A percentile compares a stretch with the other conserved stretches of the same genome.
phyloP scores from a whole-genome alignment of 92 coral and sea anemone genomes.

The Epizoanthus fatuus region DNA sequence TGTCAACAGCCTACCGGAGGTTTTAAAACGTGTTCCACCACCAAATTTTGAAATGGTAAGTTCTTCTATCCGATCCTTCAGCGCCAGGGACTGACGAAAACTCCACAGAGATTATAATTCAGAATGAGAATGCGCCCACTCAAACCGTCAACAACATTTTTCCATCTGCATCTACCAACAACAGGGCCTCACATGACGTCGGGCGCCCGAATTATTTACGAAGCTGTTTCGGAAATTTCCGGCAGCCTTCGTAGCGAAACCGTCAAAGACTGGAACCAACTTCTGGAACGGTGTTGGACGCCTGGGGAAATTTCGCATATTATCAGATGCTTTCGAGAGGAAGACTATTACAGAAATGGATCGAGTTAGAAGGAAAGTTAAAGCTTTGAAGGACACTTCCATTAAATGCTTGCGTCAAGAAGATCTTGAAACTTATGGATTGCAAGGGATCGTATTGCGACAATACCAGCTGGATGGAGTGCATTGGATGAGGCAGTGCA shows the following conservation, averaged over 20 bases:
- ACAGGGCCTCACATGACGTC: too few relatives aligned
- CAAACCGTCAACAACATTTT: too few relatives aligned
- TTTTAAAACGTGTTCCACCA: not conserved
- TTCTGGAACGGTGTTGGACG: too few relatives aligned
- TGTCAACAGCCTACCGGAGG: not conserved
- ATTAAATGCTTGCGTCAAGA: conserved; percentile 57
- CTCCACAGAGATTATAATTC: conserved; percentile 2
- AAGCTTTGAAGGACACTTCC: conserved; percentile 28
- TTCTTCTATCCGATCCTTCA: too few relatives aligned
- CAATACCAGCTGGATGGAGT: conserved; percentile 91
- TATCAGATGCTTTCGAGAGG: not conserved
- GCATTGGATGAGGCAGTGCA: conserved; percentile 71
- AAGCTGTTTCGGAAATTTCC: too few relatives aligned
- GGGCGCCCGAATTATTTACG: too few relatives aligned
- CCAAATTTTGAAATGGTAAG: too few relatives aligned
- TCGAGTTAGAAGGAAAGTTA: conserved; percentile 45
- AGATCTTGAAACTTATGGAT: conserved; percentile 74
- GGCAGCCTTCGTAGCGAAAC: too few relatives aligned
- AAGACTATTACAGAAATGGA: conserved; percentile 46
- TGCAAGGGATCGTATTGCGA: conserved; percentile 75
- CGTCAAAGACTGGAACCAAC: too few relatives aligned
- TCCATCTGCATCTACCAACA: too few relatives aligned
- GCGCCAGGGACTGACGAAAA: not conserved
- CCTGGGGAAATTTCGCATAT: too few relatives aligned
- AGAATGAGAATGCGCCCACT: too few relatives aligned